Evolutionary conservation across 2,888 invertebrate species (phyloP), one percentile per base, ranked within the genome.

Genomic region (Mamestra brassicae): DNA sequence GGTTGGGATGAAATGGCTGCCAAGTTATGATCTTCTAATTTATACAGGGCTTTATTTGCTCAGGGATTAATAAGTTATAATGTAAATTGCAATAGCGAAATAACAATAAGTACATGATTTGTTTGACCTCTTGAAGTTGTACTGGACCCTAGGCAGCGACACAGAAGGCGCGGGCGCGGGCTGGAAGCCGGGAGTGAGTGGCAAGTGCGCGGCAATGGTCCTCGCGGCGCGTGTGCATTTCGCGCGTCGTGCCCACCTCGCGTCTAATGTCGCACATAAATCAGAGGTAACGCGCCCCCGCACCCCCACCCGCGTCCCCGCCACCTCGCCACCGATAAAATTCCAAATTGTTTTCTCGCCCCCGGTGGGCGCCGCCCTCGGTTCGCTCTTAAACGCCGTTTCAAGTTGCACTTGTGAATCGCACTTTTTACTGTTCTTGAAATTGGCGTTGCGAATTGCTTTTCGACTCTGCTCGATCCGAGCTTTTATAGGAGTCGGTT

Each of bases 391-490:
- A 96, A 96, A 96, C 96, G 96, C 95, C 95, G 95, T 93, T 95
- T 95, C 96, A 95, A 96, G 95, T 96, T 95, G 96, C 96, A 96
- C 95, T 96, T 96, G 96, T 94, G 96, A 96, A 96, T 95, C 95
- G 95, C 93, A 96, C 96, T 95, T 96, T 96, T 96, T 96, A 96
- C 95, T 95, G 96, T 95, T 95, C 93, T 94, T 93, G 93, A 95
- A 95, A 95, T 95, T 95, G 95, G 93, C 95, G 93, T 93, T 92
- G 92, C 93, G 93, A 95, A 95, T 95, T 93, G 95, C 93, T 95
- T 95, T 94, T 94, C 93, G 91, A 93, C 89, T 93, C 89, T 89
- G 91, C 90, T 90, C 90, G 89, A 89, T 92, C 88, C 89, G 87
- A 84, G 86, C 87, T 92, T 94, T 93, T 92, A 90, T 91, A 86